These are phyloP conservation scores for Sturnira hondurensis DNA, from an alignment of 2,113 vertebrate species.

Conservation along the genomic window DNA sequence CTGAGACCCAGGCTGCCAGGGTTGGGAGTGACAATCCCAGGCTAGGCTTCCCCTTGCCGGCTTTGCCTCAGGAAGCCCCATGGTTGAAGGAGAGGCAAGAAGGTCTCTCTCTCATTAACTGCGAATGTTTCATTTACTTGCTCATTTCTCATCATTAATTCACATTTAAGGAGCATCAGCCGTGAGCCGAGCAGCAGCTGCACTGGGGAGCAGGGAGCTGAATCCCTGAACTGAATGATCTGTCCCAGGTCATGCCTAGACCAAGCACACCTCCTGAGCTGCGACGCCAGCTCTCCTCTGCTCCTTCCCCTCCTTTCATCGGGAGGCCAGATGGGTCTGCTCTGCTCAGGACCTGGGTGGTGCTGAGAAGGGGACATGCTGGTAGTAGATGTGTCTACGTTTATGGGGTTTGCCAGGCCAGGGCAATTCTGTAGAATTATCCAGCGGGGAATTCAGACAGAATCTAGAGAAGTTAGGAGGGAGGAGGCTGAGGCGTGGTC, in stretches of 20 bases:
- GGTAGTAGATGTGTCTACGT: not conserved
- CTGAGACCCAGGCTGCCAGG: too few relatives aligned
- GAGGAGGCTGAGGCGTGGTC: rapidly evolving
- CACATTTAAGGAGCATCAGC: not conserved
- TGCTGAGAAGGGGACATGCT: not conserved
- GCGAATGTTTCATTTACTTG: not conserved
- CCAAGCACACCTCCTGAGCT: rapidly evolving
- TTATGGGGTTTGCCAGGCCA: too few relatives aligned
- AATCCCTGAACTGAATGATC: not conserved
- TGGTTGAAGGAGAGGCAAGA: too few relatives aligned
- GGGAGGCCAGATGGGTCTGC: rapidly evolving
- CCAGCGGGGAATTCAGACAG: not conserved
- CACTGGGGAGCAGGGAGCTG: not conserved
- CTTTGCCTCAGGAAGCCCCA: not conserved
- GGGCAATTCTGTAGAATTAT: rapidly evolving
- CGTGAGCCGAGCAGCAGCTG: not conserved
- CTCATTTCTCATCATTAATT: not conserved
- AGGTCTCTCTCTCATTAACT: not conserved
- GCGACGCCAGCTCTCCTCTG: rapidly evolving
- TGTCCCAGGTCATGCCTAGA: not conserved
- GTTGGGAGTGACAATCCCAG: too few relatives aligned
- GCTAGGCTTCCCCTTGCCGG: rapidly evolving
- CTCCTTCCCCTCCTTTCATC: not conserved
- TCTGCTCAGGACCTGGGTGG: rapidly evolving
- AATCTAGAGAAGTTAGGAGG: not conserved